Base-by-base conservation (phyloP, 2,113 vertebrate species). In the Cebidichthys violaceus region DNA sequence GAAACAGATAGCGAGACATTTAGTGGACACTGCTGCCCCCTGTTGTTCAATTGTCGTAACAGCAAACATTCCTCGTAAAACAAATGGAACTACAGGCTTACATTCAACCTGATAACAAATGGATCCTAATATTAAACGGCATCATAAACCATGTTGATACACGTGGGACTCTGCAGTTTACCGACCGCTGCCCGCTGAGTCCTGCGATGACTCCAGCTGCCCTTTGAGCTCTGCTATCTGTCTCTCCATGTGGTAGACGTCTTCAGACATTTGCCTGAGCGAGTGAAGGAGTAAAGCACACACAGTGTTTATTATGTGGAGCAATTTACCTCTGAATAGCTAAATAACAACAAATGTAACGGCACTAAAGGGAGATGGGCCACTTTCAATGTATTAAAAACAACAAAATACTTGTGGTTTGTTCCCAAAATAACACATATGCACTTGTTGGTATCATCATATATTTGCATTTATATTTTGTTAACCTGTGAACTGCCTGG, bases 191-290 rank as follows among this genome's bases (percentile, higher is more conserved):
- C 50, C 50, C 41, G 9, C 59, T 64, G 71, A 77, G 35, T 57
- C 59, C 33, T 76, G 50, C 8, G 77, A 73, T 4, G 77, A 89
- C 70, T 84, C 55, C 62, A 86, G 85, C 71, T 86, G 88, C 27
- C n/a, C 83, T 78, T 70, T 91, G 10, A 95, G 92, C 64, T 93
- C 75, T 0, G 76, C 82, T 1, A 94, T 86, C 82, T 89, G 80
- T 54, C 77, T 91, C 91, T 94, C 82, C 91, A 95, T 85, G 54
- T 81, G 83, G 57, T 69, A 39, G 68, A 94, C 71, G 3, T 95
- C 92, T 18, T 71, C 88, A 35, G 78, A 89, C 39, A 89, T 81
- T 68, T 93, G 85, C 70, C 88, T 90, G 43, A 52, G n/a, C 13
- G 4, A 27, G n/a, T 27, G 27, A 24, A 57, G 54, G 54, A 55